Evolutionary conservation across 2,113 vertebrate genomes (phyloP).

Genomic region (Hemicordylus capensis): DNA sequence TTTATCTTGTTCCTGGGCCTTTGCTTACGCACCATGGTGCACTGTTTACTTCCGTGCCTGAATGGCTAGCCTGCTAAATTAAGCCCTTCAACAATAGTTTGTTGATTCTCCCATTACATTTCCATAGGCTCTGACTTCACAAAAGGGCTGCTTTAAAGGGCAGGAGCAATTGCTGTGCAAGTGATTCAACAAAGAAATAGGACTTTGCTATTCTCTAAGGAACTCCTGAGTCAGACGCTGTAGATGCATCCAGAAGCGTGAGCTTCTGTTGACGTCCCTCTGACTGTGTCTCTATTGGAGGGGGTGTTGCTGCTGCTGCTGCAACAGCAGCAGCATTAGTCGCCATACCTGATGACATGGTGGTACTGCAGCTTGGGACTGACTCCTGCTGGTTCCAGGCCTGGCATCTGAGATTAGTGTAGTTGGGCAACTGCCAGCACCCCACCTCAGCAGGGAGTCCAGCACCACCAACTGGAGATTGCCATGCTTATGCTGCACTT

Average conservation of each 20-base stretch:
- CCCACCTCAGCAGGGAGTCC: not conserved
- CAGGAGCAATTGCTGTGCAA: constrained; percentile 17
- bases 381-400: not conserved
- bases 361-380: not conserved
- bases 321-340: accelerated
- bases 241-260: accelerated
- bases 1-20: constrained; percentile 41
- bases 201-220: accelerated
- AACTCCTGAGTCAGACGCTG: accelerated
- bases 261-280: not conserved
- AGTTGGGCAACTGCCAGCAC: not conserved
- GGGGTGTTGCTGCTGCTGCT: accelerated
- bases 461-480: not conserved
- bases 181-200: not conserved
- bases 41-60: constrained; percentile 26
- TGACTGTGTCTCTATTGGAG: accelerated
- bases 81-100: constrained; percentile 61
- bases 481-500: not conserved
- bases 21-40: constrained; percentile 17
- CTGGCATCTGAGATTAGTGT: not conserved
- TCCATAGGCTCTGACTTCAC: constrained; percentile 40
- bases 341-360: not conserved
- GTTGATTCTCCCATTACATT: constrained; percentile 64
- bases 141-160: constrained; percentile 26
- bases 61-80: constrained; percentile 53